Percentiles rank a stretch among this genome's conserved stretches.
Evolutionary conservation across 2,888 invertebrate species (phyloP).

Genomic region (Cerceris rybyensis): DNA sequence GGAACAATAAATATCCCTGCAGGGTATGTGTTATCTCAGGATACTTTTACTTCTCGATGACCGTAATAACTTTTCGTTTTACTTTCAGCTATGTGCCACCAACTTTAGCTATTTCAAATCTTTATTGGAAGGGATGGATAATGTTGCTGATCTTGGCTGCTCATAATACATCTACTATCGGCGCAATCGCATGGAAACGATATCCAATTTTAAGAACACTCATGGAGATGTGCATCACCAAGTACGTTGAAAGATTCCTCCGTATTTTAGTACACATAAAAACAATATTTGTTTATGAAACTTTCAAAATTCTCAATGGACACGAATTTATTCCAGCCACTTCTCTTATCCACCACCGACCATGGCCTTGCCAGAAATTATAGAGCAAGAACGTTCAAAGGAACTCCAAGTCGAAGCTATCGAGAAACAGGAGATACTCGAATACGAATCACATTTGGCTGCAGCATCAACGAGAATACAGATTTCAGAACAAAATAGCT

Average conservation of each 20-base stretch:
- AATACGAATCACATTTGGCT: conserved; percentile 96
- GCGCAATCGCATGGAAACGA: conserved; percentile 92
- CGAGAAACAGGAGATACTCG: conserved; percentile 90
- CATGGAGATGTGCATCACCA: conserved; percentile 98
- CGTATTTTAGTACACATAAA: neutral
- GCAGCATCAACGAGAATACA: conserved; percentile 93
- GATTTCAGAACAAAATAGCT: conserved; percentile 94
- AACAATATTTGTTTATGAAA: neutral
- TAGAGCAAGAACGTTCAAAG: conserved; percentile 85
- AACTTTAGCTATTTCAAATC: conserved; percentile 92
- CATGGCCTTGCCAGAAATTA: conserved; percentile 84
- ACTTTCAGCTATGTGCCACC: conserved; percentile 89
- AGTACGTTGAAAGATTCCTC: conserved; percentile 83
- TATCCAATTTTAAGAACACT: conserved; percentile 95
- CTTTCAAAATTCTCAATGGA: neutral
- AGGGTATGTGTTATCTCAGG: conserved; percentile 81
- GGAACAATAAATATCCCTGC: conserved; percentile 94
- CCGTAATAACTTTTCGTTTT: conserved; percentile 1
- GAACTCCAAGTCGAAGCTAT: conserved; percentile 87
- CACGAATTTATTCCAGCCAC: conserved; percentile 82
- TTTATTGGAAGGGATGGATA: conserved; percentile 98
- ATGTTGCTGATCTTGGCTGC: conserved; percentile 94
- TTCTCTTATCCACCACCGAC: conserved; percentile 89
- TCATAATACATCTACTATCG: conserved; percentile 95
- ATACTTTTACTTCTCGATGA: neutral